These are phyloP conservation scores for Chondrosia reniformis DNA, from an alignment of 37 sponge, comb jelly and placozoan species.

Conservation along the genomic window DNA sequence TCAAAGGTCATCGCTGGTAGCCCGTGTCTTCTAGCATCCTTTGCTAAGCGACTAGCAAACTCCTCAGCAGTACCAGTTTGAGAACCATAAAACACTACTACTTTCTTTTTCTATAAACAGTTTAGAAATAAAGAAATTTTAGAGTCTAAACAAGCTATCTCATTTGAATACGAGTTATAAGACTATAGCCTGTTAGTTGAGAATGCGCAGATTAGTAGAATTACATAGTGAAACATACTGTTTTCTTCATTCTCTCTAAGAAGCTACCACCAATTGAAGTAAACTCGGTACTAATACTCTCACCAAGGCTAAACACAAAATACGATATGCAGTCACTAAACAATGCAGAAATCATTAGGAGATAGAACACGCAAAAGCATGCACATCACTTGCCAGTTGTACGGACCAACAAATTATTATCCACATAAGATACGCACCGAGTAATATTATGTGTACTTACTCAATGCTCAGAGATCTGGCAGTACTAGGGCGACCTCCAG, in stretches of 20 bases:
- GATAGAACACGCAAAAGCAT: too few species aligned
- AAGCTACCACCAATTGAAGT: slow-evolving; percentile 29
- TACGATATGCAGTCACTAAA: too few species aligned
- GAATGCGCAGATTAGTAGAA: neutral
- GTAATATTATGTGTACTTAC: neutral
- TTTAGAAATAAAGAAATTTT: neutral
- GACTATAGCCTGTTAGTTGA: too few species aligned
- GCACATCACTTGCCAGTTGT: too few species aligned
- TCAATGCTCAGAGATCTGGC: neutral
- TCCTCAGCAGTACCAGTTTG: slow-evolving; percentile 99
- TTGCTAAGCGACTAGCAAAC: slow-evolving; percentile 86
- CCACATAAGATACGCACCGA: too few species aligned
- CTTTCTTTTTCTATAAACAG: slow-evolving; percentile 52
- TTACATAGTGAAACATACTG: slow-evolving; percentile 26
- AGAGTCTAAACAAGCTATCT: too few species aligned
- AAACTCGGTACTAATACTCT: slow-evolving; percentile 2
- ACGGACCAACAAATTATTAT: too few species aligned
- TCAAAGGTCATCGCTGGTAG: slow-evolving; percentile 84
- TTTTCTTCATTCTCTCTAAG: slow-evolving; percentile 56
- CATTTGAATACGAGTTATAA: too few species aligned
- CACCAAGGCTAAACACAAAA: slow-evolving; percentile 20
- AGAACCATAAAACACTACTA: slow-evolving; percentile 96
- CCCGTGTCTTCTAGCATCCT: slow-evolving; percentile 80
- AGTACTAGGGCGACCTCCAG: neutral
- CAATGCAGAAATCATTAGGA: too few species aligned